Evolutionary conservation across 2,797 vertebrate species (phyloP), one percentile per base, ranked within the genome.

Genomic region (Lithobates pipiens): DNA sequence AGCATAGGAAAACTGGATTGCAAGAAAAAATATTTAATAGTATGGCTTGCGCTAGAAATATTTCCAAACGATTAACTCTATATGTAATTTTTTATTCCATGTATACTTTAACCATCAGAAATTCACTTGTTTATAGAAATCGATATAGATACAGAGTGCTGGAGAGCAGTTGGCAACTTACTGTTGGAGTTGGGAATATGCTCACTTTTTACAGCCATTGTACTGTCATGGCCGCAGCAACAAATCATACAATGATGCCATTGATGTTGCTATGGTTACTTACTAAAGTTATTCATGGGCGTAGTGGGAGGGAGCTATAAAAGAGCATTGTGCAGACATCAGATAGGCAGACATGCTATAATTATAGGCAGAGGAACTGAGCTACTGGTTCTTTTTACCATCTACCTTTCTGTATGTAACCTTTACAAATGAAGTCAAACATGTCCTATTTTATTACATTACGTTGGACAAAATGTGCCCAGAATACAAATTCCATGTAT

Each of bases 391-490:
- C 44, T 65, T 76, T 63, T 71, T 76, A 65, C 39, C 65, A 86
- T 61, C 57, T 86, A 57, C 73, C 25, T 82, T 82, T 82, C 36
- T 77, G 67, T 82, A 77, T 77, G 67, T 82, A 77, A 82, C 84
- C 71, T 81, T 76, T 81, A 32, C 23, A 65, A 79, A 65, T 74
- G 36, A 75, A 65, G 71, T 74, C 27, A 80, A 54, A 80, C 70
- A 67, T 73, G 72, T 71, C 10, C 32, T 5, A 65, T 39, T 39
- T 9, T 39, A 39, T 10, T 39, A 39, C 39, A 44, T 65, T n/a
- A 70, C 9, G 9, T 23, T 50, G 25, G 29, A 81, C 16, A 27
- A 50, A 80, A 70, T 34, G 11, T 54, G 11, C 67, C 32, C 21
- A 25, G 25, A 36, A 80, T 61, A 65, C 36, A 34, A 3, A 76